Evolutionary conservation across 2,113 vertebrate species (phyloP).

Genomic region (Bos indicus): DNA sequence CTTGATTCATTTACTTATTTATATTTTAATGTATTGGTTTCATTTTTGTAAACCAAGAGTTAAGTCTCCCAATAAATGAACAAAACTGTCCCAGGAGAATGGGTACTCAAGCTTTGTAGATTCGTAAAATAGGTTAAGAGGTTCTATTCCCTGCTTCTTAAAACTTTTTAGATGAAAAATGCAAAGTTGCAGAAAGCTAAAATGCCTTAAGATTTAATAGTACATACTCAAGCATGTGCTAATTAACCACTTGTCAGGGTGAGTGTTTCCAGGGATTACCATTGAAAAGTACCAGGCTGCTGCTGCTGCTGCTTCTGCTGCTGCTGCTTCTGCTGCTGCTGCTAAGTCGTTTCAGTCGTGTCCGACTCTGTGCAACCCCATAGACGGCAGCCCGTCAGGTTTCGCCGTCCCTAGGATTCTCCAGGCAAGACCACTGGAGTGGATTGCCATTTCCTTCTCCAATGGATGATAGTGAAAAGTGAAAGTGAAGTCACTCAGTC

Average conservation of each 20-base stretch:
- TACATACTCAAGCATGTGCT: not conserved
- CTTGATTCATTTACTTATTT: not conserved
- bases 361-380: no score
- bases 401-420: no score
- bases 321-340: not conserved
- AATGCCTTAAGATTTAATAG: not conserved
- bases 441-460: no score
- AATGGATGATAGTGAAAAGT: no score
- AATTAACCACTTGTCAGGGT: not conserved
- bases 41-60: not conserved
- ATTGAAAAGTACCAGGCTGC: not conserved
- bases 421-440: no score
- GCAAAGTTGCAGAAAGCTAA: not conserved
- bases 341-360: no score
- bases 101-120: not conserved
- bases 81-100: not conserved
- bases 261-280: not conserved
- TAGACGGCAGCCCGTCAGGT: no score
- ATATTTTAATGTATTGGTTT: not conserved
- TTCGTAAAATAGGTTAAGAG: not conserved
- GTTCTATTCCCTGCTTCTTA: not conserved
- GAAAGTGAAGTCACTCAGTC: no score
- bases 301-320: no score
- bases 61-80: not conserved
- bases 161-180: not conserved